Conservation (phyloP, 2,113 vertebrate species). For the Sinocyclocheilus maitianheensis region DNA sequence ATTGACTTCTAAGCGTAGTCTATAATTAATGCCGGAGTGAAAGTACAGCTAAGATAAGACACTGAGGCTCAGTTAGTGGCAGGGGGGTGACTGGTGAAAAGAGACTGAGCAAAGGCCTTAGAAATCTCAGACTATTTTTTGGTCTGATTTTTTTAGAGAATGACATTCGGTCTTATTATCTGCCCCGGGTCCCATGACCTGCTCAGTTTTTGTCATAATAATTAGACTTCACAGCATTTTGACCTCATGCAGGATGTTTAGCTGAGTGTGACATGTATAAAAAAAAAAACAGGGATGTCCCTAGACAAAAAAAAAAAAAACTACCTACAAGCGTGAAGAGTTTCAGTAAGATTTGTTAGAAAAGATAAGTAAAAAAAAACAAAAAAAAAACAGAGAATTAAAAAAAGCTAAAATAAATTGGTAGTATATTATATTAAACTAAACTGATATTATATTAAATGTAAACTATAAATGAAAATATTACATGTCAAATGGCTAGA, state of each 20-base stretch:
- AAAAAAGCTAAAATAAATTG: no score
- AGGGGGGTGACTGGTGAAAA: not conserved
- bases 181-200: not conserved
- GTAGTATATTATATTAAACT: no score
- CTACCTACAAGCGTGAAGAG: not conserved
- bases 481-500: no score
- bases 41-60: constrained; percentile 7
- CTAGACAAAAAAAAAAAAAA: not conserved
- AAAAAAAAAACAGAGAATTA: not conserved
- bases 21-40: constrained; percentile 43
- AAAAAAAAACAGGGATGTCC: not conserved
- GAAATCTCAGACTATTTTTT: not conserved
- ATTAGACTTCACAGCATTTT: not conserved
- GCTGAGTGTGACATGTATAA: not conserved
- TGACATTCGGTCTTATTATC: not conserved
- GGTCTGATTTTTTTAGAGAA: not conserved
- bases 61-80: not conserved
- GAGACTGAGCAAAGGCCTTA: not conserved
- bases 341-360: not conserved
- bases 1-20: not conserved
- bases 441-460: no score
- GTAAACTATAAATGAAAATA: no score
- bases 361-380: constrained; percentile 1
- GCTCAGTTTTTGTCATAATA: not conserved
- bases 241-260: not conserved